A percentile compares a stretch with the other conserved stretches of the same genome.
phyloP scores from a whole-genome alignment of 92 coral and sea anemone genomes.

The Micromussa lordhowensis region DNA sequence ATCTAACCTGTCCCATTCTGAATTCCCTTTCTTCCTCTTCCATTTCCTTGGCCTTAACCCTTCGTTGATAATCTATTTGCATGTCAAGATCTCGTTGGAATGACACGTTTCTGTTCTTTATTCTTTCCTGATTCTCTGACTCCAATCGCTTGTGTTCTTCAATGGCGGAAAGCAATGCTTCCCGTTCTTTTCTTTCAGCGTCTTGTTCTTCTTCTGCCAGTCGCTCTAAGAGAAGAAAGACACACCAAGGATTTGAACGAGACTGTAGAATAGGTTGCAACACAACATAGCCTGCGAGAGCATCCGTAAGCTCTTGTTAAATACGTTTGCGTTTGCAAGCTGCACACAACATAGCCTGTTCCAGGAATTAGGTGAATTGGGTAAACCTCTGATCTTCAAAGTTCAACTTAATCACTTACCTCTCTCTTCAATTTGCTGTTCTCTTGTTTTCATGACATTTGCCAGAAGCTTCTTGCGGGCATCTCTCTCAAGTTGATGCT shows the following conservation, averaged over 20 bases:
- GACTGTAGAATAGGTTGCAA: neutral
- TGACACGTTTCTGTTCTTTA: conserved; percentile 77
- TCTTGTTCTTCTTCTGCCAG: conserved; percentile 75
- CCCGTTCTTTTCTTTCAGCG: conserved; percentile 81
- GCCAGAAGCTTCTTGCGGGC: conserved; percentile 89
- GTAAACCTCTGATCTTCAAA: neutral
- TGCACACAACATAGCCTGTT: too few species aligned
- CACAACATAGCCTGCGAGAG: too few species aligned
- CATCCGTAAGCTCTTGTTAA: too few species aligned
- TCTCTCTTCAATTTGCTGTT: conserved; percentile 83
- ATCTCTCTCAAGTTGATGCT: conserved; percentile 83
- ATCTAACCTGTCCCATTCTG: conserved; percentile 88
- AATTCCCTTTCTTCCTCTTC: conserved; percentile 90
- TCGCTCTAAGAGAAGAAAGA: conserved; percentile 52
- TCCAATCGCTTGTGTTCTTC: conserved; percentile 92
- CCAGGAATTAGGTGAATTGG: too few species aligned
- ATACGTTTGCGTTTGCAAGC: too few species aligned
- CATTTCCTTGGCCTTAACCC: conserved; percentile 72
- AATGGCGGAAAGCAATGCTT: conserved; percentile 76
- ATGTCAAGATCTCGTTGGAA: conserved; percentile 88
- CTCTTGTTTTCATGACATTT: conserved; percentile 84
- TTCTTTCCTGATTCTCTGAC: conserved; percentile 80
- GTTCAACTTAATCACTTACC: conserved; percentile 60
- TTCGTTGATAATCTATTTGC: conserved; percentile 93
- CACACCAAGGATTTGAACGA: neutral